phyloP scores from a whole-genome alignment of 2,888 invertebrate genomes.

The Troides oblongomaculatus region DNA sequence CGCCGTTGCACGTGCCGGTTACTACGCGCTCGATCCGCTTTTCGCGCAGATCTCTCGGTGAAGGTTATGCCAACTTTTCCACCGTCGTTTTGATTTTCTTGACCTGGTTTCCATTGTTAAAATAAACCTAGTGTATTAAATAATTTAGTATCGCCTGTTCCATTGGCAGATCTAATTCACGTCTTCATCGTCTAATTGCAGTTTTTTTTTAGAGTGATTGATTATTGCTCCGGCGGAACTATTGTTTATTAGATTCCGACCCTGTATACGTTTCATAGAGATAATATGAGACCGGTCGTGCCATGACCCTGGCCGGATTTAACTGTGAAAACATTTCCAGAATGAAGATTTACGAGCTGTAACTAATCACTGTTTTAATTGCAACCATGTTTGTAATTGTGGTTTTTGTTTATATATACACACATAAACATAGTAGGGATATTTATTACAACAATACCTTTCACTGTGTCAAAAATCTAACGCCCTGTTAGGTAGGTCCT shows the following conservation, averaged over 20 bases:
- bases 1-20: slow-evolving; percentile 30
- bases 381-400: neutral
- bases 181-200: slow-evolving; percentile 10
- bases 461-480: no score
- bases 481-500: no score
- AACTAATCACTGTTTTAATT: neutral
- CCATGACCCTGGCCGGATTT: slow-evolving; percentile 23
- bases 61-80: slow-evolving; percentile 57
- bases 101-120: slow-evolving; percentile 67
- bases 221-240: slow-evolving; percentile 11
- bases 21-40: slow-evolving; percentile 31
- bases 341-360: slow-evolving; percentile 2
- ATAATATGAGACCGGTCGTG: slow-evolving; percentile 16
- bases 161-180: slow-evolving; percentile 36
- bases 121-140: slow-evolving; percentile 63
- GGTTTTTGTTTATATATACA: no score
- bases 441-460: no score
- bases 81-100: slow-evolving; percentile 69
- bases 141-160: slow-evolving; percentile 56
- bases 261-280: slow-evolving; percentile 12
- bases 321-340: slow-evolving; percentile 14
- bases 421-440: no score
- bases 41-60: slow-evolving; percentile 38
- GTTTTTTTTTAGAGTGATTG: slow-evolving; percentile 21
- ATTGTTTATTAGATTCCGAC: slow-evolving; percentile 24